Conservation (phyloP, 2,113 vertebrate species). For the Phrynosoma blainvillii region DNA sequence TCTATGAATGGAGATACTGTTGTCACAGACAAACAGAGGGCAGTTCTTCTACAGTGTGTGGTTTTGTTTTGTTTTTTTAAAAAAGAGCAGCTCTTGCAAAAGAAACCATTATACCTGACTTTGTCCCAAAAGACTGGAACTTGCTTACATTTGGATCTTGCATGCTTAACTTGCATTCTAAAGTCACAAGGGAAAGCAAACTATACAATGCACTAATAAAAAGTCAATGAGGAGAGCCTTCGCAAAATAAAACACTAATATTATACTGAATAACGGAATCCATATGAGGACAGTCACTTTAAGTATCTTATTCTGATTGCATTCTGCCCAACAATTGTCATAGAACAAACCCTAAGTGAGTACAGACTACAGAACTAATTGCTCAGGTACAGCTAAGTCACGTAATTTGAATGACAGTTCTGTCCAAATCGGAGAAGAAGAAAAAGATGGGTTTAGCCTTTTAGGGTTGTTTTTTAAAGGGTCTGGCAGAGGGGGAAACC, state of each 20-base stretch:
- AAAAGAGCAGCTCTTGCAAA: neutral
- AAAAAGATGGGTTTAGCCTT: constrained; percentile 41
- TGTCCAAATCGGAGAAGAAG: constrained; percentile 36
- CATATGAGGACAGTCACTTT: constrained; percentile 17
- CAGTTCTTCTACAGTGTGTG: neutral
- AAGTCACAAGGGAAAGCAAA: neutral
- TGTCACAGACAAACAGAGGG: neutral
- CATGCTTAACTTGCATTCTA: neutral
- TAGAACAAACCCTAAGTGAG: neutral
- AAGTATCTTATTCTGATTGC: constrained; percentile 24
- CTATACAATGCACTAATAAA: constrained; percentile 5
- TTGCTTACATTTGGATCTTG: neutral
- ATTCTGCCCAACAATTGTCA: constrained; percentile 17
- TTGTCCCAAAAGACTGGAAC: neutral
- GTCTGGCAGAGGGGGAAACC: constrained; percentile 54
- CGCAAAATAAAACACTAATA: constrained; percentile 9
- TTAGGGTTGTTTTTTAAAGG: neutral
- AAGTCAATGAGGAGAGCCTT: constrained; percentile 34
- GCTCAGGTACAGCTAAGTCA: neutral
- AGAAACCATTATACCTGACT: neutral
- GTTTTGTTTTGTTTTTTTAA: too few species aligned
- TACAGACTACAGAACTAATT: constrained; percentile 27
- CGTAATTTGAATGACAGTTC: constrained; percentile 25
- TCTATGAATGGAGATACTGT: neutral
- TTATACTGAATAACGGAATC: constrained; percentile 33